phyloP scores from a whole-genome alignment of 2,888 invertebrate genomes.

The Listrodromus nycthemerus region DNA sequence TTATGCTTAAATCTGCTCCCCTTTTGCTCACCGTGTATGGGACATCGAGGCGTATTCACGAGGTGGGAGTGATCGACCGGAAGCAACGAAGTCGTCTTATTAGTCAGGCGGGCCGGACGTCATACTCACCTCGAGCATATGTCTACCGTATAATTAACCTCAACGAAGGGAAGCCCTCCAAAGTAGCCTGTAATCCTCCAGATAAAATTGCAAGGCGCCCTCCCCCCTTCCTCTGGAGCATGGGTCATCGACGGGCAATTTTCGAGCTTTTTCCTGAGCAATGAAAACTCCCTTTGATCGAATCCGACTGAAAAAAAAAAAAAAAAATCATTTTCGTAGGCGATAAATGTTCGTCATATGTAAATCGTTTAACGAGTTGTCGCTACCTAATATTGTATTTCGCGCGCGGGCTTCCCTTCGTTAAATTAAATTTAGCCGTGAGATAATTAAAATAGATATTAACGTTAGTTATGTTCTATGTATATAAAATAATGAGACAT shows the following conservation, averaged over 20 bases:
- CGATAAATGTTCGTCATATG: no score
- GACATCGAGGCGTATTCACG: slow-evolving; percentile 31
- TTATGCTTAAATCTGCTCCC: no score
- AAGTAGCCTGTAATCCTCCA: slow-evolving; percentile 64
- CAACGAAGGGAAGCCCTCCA: slow-evolving; percentile 67
- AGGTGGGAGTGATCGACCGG: slow-evolving; percentile 23
- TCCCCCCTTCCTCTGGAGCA: slow-evolving; percentile 13
- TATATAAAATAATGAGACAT: slow-evolving; percentile 52
- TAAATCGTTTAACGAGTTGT: no score
- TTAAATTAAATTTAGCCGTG: slow-evolving; percentile 5
- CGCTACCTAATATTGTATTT: no score
- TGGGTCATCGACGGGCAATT: slow-evolving; percentile 10
- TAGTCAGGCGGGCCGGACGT: slow-evolving; percentile 43
- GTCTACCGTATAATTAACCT: slow-evolving; percentile 67
- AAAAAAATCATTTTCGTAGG: background rate
- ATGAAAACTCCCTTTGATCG: background rate
- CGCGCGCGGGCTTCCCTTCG: slow-evolving; percentile 12
- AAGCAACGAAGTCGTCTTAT: slow-evolving; percentile 50
- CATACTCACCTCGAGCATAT: slow-evolving; percentile 28
- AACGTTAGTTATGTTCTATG: slow-evolving; percentile 1
- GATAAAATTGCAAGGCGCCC: slow-evolving; percentile 64
- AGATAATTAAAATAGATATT: slow-evolving; percentile 7
- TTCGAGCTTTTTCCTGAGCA: slow-evolving; percentile 37
- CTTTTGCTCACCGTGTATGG: background rate
- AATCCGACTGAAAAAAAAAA: background rate